phyloP scores from a whole-genome alignment of 2,888 invertebrate genomes.

The Patella depressa region DNA sequence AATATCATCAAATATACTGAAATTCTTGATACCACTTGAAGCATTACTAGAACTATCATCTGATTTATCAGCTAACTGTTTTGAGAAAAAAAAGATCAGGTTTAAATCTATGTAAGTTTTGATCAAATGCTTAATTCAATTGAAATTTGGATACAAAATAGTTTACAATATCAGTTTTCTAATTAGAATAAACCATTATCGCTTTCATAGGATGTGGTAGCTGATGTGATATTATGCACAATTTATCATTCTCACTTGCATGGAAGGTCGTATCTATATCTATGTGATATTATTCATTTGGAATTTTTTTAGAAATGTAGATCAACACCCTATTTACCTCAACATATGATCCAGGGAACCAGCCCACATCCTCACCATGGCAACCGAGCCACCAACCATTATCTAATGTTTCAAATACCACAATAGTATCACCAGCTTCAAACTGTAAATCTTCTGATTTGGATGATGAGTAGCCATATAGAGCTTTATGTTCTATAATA shows the following conservation, averaged over 20 bases:
- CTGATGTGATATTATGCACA: too few species aligned
- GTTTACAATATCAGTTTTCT: too few species aligned
- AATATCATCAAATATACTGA: conserved; percentile 3
- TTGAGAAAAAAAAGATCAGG: too few species aligned
- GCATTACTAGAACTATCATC: conserved; percentile 2
- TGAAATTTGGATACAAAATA: too few species aligned
- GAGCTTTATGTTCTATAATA: conserved; percentile 46
- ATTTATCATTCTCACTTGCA: too few species aligned
- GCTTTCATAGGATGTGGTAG: too few species aligned
- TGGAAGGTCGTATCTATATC: too few species aligned
- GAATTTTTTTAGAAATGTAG: not conserved
- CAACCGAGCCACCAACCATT: conserved; percentile 69
- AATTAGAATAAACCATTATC: too few species aligned
- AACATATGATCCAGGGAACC: conserved; percentile 67
- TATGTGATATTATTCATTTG: not conserved
- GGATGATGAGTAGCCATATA: conserved; percentile 45
- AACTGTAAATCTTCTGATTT: conserved; percentile 56
- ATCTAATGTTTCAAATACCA: conserved; percentile 59
- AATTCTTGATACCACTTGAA: not conserved
- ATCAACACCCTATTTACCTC: conserved; percentile 47
- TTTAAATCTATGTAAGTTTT: too few species aligned
- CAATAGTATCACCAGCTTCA: conserved; percentile 59
- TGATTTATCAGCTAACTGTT: not conserved
- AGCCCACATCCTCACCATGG: conserved; percentile 58
- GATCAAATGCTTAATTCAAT: too few species aligned